Evolutionary conservation across 2,888 invertebrate species (phyloP).

Genomic region (Lasius fuliginosus): DNA sequence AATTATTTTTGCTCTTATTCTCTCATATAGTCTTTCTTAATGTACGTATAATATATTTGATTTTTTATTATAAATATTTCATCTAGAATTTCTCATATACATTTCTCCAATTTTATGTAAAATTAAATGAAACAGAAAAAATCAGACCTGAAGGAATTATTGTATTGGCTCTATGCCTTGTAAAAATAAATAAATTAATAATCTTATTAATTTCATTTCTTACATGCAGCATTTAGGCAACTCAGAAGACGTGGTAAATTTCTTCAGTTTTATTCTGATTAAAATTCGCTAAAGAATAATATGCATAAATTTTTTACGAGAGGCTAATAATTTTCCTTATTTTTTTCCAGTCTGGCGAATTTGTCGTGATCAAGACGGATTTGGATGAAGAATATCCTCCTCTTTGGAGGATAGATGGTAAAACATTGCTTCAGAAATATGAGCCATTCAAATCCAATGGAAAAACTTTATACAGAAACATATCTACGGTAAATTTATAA

Average conservation of each 20-base stretch:
- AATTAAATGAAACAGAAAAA: not conserved
- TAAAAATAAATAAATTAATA: not conserved
- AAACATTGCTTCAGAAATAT: conserved; percentile 93
- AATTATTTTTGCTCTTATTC: not conserved
- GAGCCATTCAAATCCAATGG: conserved; percentile 94
- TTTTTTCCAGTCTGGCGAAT: conserved; percentile 93
- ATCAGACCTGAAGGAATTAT: not conserved
- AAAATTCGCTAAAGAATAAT: conserved; percentile 30
- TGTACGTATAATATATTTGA: not conserved
- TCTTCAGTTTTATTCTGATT: conserved; percentile 55
- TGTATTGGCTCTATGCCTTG: not conserved
- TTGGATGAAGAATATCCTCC: conserved; percentile 93
- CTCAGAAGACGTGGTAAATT: conserved; percentile 80
- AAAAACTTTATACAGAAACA: conserved; percentile 93
- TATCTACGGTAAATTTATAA: conserved; percentile 91
- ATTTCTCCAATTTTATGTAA: not conserved
- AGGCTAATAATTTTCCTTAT: conserved; percentile 12
- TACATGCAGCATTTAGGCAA: conserved; percentile 80
- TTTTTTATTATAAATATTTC: not conserved
- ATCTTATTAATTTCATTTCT: conserved; percentile 35
- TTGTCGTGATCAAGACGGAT: conserved; percentile 95
- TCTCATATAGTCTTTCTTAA: not conserved
- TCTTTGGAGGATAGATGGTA: conserved; percentile 97
- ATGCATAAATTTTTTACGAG: conserved; percentile 48
- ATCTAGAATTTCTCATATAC: not conserved